A percentile compares a stretch with the other conserved stretches of the same genome.
Evolutionary conservation across 2,888 invertebrate genomes (phyloP).

Genomic region (Rhagophthalmus giganteus): DNA sequence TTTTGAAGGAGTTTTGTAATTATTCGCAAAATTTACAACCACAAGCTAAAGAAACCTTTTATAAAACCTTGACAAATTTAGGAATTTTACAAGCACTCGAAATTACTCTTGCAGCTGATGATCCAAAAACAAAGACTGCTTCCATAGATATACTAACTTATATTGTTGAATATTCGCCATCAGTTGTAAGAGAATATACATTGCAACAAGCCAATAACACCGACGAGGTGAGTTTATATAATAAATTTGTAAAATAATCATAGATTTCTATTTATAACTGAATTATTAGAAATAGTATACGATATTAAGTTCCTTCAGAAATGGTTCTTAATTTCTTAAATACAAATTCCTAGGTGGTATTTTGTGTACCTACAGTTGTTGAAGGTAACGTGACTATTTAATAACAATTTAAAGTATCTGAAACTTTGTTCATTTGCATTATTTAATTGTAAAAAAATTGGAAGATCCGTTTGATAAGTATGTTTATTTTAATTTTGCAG

Average conservation of each 20-base stretch:
- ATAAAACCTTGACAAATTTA: constrained; percentile 88
- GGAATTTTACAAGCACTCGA: constrained; percentile 89
- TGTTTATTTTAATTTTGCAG: constrained; percentile 58
- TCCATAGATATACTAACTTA: constrained; percentile 98
- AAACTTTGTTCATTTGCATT: not conserved
- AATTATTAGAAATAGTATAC: too few species aligned
- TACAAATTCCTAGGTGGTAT: too few species aligned
- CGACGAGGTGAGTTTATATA: constrained; percentile 71
- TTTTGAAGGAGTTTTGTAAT: constrained; percentile 98
- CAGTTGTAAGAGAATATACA: constrained; percentile 95
- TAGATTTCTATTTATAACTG: constrained; percentile 5
- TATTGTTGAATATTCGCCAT: constrained; percentile 97
- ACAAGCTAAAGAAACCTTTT: constrained; percentile 95
- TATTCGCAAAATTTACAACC: constrained; percentile 98
- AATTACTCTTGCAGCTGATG: constrained; percentile 88
- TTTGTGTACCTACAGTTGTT: too few species aligned
- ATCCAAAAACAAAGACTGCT: constrained; percentile 92
- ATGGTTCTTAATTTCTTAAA: too few species aligned
- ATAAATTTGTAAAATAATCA: constrained; percentile 3
- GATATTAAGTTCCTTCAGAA: too few species aligned
- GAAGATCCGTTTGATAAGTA: not conserved
- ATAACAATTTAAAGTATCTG: too few species aligned
- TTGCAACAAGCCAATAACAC: constrained; percentile 87
- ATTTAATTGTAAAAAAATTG: not conserved
- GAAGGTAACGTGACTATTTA: too few species aligned